Conservation (phyloP, 2,888 invertebrate genomes). For the Lypha dubia region DNA sequence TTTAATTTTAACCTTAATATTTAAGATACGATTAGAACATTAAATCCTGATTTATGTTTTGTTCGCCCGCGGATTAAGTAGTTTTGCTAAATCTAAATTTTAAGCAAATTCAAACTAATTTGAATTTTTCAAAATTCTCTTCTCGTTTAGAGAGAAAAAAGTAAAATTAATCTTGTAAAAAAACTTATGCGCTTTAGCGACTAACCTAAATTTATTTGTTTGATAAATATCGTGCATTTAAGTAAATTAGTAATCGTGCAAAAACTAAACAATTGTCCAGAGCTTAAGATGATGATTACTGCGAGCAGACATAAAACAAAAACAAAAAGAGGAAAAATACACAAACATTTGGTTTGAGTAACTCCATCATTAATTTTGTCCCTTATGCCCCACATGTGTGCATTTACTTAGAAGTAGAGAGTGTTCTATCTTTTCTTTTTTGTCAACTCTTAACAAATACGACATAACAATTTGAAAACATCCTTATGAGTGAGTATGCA, state of each 20-base stretch:
- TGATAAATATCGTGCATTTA: conserved; percentile 69
- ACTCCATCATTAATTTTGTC: conserved; percentile 54
- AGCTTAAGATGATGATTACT: conserved; percentile 38
- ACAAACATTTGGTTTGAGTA: conserved; percentile 16
- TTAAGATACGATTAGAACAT: too few relatives aligned
- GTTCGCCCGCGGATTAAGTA: not conserved
- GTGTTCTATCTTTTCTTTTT: not conserved
- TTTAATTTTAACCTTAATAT: too few relatives aligned
- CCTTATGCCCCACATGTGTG: conserved; percentile 64
- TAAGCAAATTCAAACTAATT: conserved; percentile 30
- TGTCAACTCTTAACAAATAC: not conserved
- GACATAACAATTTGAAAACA: not conserved
- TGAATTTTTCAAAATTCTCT: conserved; percentile 60
- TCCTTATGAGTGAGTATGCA: too few relatives aligned
- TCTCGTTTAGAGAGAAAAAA: not conserved
- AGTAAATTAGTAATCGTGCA: conserved; percentile 79
- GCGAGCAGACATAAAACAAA: not conserved
- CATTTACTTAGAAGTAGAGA: conserved; percentile 19
- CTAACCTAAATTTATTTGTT: conserved; percentile 40
- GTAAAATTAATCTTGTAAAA: conserved; percentile 19
- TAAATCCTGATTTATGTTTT: conserved; percentile 50
- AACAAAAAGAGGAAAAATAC: not conserved
- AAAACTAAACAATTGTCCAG: conserved; percentile 79
- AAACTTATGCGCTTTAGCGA: conserved; percentile 14
- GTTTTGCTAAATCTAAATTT: not conserved